Evolutionary conservation across 2,113 vertebrate genomes (phyloP), one percentile per base, ranked within the genome.

Genomic region (Mola mola): DNA sequence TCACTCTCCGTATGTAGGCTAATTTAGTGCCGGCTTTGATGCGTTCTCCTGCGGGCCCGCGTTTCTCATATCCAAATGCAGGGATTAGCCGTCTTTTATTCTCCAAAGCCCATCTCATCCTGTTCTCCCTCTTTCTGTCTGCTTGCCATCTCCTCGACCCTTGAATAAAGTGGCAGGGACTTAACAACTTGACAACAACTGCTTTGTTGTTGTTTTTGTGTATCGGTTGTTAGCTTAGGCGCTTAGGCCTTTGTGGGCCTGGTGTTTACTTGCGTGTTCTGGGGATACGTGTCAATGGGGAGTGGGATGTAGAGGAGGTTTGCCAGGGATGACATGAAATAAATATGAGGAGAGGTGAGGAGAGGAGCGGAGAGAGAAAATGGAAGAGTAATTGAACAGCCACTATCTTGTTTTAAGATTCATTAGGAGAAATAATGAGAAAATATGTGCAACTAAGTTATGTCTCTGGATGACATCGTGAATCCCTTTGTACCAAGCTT

Each of bases 1-100:
- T 81, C 76, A 21, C 72, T 79, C 77, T 69, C 87, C 72, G 72
- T 82, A 83, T 75, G 80, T 63, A 85, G 84, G 84, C 89, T 90
- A 89, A 90, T 90, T 90, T 89, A 84, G 84, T 67, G 34, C 59
- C 15, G 70, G 80, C 87, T 90, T 90, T 90, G 89, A 90, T 87
- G 89, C 85, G 36, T 89, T 86, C 85, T 90, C 89, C 85, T 83
- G 79, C 72, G 89, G 86, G 84, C 84, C 86, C 70, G 79, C 82
- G 67, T 88, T 90, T 86, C 89, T 86, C 89, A 89, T 90, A 90
- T 89, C 89, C 89, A 90, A 90, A 90, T 90, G 89, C 87, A 81
- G 79, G 89, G 89, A 90, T 90, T 90, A 90, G 82, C 78, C 13
- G 61, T 62, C 83, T 90, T 90, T 90, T 88, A 87, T 89, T 88